Base-by-base conservation (phyloP, 64 coral and sea anemone genomes). In the Porites australiensis region DNA sequence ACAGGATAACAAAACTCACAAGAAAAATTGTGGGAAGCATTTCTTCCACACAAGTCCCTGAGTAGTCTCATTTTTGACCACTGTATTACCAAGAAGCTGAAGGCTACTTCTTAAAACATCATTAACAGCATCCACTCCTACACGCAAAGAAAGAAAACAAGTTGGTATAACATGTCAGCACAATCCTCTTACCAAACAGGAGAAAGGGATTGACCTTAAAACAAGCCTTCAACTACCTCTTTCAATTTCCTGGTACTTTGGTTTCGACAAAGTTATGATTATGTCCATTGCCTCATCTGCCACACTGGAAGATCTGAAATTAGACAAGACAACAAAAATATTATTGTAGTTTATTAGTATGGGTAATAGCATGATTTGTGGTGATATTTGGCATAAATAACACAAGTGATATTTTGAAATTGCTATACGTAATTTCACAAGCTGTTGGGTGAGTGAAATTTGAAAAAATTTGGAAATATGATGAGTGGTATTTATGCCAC, bases 41-140 rank as follows among this genome's bases (percentile, higher is more conserved):
- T 87, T 82, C 27, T 76, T 78, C 92, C 95, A 96, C 18, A 93
- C 66, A 63, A 77, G 82, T 21, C 87, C 70, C 85, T 85, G 79
- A 16, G 87, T 94, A 3, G 44, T 14, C 2, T 77, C 27, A 21
- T 96, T 96, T 74, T 72, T 77, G 48, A 96, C 95, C 53, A 93
- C 80, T 66, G 79, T 70, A 55, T 96, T 96, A 21, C 95, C 95
- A 71, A 96, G 66, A 76, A 96, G 85, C 87, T 96, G 95, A 20
- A 96, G 77, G 2, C 92, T 88, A 94, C 92, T 94, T 60, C 81
- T 90, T 19, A 96, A 47, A 6, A 82, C 66, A 61, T 64, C 69
- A 87, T 43, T 82, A 46, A 92, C 91, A 75, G 19, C 43, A 77
- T 48, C 15, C 49, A 66, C 14, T 8, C 58, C 92, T 91, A 82